Evolutionary conservation across 2,888 invertebrate genomes (phyloP).

Genomic region (Adelognathus sp.): DNA sequence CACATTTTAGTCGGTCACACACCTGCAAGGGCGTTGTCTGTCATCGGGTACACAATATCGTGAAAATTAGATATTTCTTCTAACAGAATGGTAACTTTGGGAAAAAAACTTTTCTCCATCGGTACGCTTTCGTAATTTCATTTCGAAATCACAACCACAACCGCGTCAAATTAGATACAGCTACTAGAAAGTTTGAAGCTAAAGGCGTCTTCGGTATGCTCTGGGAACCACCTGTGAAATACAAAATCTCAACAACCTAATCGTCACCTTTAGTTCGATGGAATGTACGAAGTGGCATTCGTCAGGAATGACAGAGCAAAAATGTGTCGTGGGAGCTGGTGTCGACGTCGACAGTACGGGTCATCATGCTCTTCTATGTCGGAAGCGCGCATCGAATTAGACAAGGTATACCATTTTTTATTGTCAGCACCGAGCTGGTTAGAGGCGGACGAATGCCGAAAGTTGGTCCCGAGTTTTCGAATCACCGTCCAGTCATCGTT

Average conservation of each 20-base stretch:
- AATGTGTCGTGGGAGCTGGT: slow-evolving; percentile 25
- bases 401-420: slow-evolving; percentile 42
- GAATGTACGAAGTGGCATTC: slow-evolving; percentile 6
- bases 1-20: too few species aligned
- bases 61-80: too few species aligned
- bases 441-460: slow-evolving; percentile 33
- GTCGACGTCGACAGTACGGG: slow-evolving; percentile 38
- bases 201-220: not conserved
- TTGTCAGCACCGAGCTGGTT: slow-evolving; percentile 16
- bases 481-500: slow-evolving; percentile 76
- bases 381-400: slow-evolving; percentile 51
- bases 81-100: too few species aligned
- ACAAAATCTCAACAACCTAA: slow-evolving; percentile 42
- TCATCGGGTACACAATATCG: too few species aligned
- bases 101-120: not conserved
- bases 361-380: slow-evolving; percentile 35
- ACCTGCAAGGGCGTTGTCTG: too few species aligned
- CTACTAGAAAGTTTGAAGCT: not conserved
- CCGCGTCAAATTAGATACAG: not conserved
- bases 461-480: slow-evolving; percentile 62
- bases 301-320: slow-evolving; percentile 42
- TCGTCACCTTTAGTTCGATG: slow-evolving; percentile 19
- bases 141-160: not conserved
- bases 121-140: not conserved
- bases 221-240: slow-evolving; percentile 40